Conservation (phyloP, 1,140 invertebrate genomes). For the Caenorhabditis tropicalis region DNA sequence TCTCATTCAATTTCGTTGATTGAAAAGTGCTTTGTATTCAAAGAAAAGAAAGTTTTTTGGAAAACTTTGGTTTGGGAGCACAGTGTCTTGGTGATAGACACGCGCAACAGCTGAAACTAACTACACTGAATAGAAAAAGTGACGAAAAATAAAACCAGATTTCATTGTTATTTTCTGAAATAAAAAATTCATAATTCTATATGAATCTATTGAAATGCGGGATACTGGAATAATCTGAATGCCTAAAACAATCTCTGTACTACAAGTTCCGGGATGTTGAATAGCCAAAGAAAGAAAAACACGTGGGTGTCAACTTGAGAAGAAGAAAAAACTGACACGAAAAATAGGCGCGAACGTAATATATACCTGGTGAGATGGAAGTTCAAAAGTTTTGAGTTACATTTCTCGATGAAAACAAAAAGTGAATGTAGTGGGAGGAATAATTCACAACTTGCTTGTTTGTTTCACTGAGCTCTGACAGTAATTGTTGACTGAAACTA, state of each 20-base stretch:
- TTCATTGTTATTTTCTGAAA: too few species aligned
- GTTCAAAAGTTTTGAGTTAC: background rate
- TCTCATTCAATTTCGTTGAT: background rate
- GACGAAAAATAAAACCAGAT: background rate
- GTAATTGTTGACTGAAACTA: too few species aligned
- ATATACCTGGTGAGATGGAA: background rate
- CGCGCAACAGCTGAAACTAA: background rate
- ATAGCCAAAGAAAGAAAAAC: background rate
- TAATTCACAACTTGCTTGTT: too few species aligned
- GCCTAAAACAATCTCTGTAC: background rate
- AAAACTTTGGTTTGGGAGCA: too few species aligned
- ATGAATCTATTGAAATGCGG: background rate
- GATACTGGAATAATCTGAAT: background rate
- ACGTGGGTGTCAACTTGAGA: conserved; percentile 10
- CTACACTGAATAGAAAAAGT: background rate
- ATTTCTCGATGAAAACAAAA: background rate
- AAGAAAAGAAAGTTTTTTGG: too few species aligned
- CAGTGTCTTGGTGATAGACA: too few species aligned
- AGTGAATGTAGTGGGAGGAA: too few species aligned
- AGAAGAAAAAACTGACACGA: background rate
- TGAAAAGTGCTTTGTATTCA: background rate
- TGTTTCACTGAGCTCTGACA: too few species aligned
- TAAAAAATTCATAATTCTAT: background rate
- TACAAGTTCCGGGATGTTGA: background rate
- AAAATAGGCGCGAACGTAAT: background rate